Conservation (phyloP, 2,113 vertebrate genomes). For the Psephotus haematonotus region DNA sequence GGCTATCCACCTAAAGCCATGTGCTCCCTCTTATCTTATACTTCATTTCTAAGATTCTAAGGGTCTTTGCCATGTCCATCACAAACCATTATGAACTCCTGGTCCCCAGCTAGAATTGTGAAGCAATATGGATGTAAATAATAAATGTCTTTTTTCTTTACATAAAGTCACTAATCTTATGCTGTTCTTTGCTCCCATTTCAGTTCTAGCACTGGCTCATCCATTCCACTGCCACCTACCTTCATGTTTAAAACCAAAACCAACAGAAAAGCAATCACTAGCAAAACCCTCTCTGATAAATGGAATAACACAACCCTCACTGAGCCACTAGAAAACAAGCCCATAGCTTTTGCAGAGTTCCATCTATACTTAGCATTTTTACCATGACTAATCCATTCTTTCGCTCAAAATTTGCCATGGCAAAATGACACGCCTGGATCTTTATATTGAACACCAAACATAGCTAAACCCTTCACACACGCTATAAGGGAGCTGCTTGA, state of each 20-base stretch:
- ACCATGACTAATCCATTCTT: slow-evolving; percentile 53
- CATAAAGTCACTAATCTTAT: not conserved
- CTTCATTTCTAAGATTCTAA: not conserved
- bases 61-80: not conserved
- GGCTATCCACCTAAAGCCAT: not conserved
- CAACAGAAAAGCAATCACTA: not conserved
- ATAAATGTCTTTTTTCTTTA: not conserved
- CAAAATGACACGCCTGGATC: not conserved
- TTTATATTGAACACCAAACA: slow-evolving; percentile 4
- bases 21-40: not conserved
- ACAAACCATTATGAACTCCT: not conserved
- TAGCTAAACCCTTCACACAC: not conserved
- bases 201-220: not conserved
- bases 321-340: not conserved
- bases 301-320: not conserved
- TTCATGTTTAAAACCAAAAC: not conserved
- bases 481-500: not conserved
- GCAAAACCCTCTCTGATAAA: not conserved
- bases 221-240: not conserved
- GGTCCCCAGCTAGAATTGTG: not conserved
- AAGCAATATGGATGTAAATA: not conserved
- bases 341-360: not conserved
- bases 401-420: slow-evolving; percentile 13
- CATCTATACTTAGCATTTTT: slow-evolving; percentile 15
- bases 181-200: not conserved